Conservation (phyloP, 2,888 invertebrate genomes). For the Nineta flava region DNA sequence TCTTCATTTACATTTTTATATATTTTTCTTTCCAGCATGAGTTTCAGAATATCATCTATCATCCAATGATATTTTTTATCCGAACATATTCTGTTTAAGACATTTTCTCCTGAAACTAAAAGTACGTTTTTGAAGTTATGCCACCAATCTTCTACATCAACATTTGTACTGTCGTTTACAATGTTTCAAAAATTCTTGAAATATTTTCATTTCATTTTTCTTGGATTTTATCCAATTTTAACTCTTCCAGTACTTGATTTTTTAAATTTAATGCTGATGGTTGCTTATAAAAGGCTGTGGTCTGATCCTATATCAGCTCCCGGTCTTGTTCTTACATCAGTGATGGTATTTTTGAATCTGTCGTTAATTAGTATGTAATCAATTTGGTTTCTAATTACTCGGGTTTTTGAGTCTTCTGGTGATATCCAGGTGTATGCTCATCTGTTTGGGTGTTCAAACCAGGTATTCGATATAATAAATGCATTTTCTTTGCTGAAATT, state of each 20-base stretch:
- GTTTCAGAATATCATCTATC: background rate
- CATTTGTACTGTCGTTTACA: no score
- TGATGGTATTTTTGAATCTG: background rate
- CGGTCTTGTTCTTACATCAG: no score
- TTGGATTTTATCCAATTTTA: no score
- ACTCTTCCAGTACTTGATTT: background rate
- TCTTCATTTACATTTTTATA: background rate
- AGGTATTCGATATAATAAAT: background rate
- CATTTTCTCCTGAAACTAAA: no score
- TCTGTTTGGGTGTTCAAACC: background rate
- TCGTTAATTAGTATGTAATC: background rate
- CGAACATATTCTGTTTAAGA: background rate
- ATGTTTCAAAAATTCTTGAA: no score
- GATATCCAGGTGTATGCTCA: constrained; percentile 8
- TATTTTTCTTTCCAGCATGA: background rate
- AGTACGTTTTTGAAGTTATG: no score
- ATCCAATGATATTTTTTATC: background rate
- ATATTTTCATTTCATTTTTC: no score
- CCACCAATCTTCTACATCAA: no score
- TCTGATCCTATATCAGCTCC: no score
- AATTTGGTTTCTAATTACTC: background rate
- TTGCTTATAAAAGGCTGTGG: background rate
- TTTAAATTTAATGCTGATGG: background rate
- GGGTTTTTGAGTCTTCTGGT: background rate
- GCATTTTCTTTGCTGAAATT: background rate